phyloP scores from a whole-genome alignment of 1,140 invertebrate species.

The Apis mellifera region DNA sequence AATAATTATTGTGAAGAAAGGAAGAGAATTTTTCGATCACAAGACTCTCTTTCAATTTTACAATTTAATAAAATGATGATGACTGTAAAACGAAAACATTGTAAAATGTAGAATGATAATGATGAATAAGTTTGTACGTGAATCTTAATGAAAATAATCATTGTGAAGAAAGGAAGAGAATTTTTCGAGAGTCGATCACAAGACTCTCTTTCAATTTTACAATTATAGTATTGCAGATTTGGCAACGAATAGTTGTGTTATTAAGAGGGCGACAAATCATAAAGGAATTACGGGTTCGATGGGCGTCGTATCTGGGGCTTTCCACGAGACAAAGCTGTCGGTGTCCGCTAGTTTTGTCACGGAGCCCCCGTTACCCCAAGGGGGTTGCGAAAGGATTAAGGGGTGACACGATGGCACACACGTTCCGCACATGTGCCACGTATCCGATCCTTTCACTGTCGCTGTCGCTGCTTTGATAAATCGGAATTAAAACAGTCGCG shows the following conservation, averaged over 20 bases:
- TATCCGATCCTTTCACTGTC: constrained; percentile 47
- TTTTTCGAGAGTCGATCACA: not conserved
- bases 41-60: not conserved
- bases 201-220: not conserved
- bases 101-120: too few relatives aligned
- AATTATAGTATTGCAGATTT: not conserved
- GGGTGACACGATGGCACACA: constrained; percentile 57
- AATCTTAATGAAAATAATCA: too few relatives aligned
- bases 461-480: constrained; percentile 64
- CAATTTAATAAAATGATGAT: too few relatives aligned
- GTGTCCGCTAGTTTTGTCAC: constrained; percentile 55
- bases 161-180: too few relatives aligned
- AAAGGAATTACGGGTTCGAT: constrained; percentile 30
- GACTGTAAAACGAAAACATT: too few relatives aligned
- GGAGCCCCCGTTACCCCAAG: constrained; percentile 38
- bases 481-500: constrained; percentile 58
- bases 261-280: constrained; percentile 12
- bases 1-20: too few relatives aligned
- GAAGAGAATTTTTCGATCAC: not conserved
- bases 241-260: not conserved
- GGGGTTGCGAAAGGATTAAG: constrained; percentile 59
- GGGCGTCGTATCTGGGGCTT: constrained; percentile 37
- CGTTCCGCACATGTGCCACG: constrained; percentile 55
- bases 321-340: constrained; percentile 31
- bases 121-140: too few relatives aligned